Evolutionary conservation across 2,888 invertebrate genomes (phyloP).

Genomic region (Eupsilia transversa): DNA sequence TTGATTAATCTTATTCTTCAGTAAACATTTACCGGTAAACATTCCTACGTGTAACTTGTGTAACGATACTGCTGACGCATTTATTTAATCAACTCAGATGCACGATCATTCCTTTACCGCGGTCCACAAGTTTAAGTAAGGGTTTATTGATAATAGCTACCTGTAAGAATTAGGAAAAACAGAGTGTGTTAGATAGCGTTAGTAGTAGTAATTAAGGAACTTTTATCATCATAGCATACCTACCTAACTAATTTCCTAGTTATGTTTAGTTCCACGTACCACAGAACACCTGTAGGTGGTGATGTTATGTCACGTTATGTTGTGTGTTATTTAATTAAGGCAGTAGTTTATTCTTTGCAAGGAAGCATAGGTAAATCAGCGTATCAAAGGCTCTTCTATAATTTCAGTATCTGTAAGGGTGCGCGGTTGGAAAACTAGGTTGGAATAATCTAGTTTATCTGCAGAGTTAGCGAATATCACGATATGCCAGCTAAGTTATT

Average conservation of each 20-base stretch:
- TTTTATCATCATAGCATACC: not conserved
- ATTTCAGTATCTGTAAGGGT: conserved; percentile 58
- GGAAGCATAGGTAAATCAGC: not conserved
- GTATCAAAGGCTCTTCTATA: conserved; percentile 60
- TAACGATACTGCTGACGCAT: conserved; percentile 15
- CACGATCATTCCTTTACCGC: conserved; percentile 1
- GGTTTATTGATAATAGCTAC: not conserved
- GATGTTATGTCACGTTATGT: not conserved
- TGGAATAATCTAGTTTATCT: conserved; percentile 81
- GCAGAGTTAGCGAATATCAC: conserved; percentile 74
- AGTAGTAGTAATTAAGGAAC: conserved; percentile 4
- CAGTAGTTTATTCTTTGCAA: not conserved
- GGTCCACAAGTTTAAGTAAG: not conserved
- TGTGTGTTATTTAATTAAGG: not conserved
- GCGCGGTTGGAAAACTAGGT: conserved; percentile 75
- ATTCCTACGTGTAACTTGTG: conserved; percentile 6
- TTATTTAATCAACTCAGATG: conserved; percentile 20
- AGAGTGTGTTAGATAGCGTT: conserved; percentile 42
- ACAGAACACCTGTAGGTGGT: not conserved
- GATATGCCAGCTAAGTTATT: conserved; percentile 68
- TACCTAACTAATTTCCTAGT: not conserved
- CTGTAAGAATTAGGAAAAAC: not conserved
- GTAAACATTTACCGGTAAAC: conserved; percentile 7
- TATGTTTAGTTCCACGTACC: too few species aligned
- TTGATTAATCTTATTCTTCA: conserved; percentile 5